phyloP scores from a whole-genome alignment of 2,888 invertebrate genomes.

The Eupithecia exiguata region DNA sequence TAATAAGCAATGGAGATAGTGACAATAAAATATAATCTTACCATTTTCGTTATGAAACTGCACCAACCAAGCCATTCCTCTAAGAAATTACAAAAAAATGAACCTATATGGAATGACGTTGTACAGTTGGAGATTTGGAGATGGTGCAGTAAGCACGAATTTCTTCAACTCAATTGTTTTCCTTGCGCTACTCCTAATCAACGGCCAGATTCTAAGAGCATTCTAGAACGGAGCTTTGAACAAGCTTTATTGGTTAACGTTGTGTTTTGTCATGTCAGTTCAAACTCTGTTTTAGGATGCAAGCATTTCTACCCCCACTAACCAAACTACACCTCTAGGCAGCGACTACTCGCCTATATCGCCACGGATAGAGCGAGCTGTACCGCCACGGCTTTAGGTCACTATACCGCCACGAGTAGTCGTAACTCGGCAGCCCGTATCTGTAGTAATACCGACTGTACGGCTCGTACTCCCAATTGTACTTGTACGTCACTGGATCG shows the following conservation, averaged over 20 bases:
- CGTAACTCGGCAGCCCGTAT: conserved; percentile 26
- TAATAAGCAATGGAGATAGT: background rate
- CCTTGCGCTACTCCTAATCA: background rate
- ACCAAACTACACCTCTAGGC: conserved; percentile 15
- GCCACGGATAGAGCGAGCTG: conserved; percentile 29
- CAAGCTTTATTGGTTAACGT: background rate
- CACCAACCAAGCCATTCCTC: conserved; percentile 2
- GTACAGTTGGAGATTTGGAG: background rate
- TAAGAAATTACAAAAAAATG: background rate
- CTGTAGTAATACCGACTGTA: conserved; percentile 24
- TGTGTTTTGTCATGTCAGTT: background rate
- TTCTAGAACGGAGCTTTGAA: background rate
- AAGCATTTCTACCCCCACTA: conserved; percentile 11
- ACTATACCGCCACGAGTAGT: conserved; percentile 32
- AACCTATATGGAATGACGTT: background rate
- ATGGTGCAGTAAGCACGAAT: background rate
- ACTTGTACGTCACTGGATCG: conserved; percentile 26
- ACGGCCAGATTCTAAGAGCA: conserved; percentile 1
- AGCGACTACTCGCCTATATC: conserved; percentile 32
- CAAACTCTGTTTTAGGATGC: conserved; percentile 11
- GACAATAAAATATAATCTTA: background rate
- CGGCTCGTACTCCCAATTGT: conserved; percentile 24
- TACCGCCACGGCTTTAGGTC: conserved; percentile 31
- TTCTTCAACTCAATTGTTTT: background rate
- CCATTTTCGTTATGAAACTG: background rate